Base-by-base conservation (phyloP, 2,113 vertebrate genomes). In the Microcebus lehilahytsara region DNA sequence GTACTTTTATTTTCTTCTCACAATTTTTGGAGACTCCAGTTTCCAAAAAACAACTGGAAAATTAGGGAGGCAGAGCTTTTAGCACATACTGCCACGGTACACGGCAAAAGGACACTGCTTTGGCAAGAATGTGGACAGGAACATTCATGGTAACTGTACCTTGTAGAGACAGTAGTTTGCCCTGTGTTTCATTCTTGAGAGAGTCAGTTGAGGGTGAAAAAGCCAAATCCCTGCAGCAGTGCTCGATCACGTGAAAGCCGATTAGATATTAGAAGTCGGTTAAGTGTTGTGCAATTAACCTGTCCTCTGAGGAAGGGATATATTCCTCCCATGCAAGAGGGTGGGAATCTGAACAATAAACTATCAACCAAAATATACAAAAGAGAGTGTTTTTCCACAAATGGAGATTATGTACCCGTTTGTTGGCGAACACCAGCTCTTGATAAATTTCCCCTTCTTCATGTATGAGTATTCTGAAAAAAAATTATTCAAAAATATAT, bases 1-100 rank as follows among this genome's bases (percentile, higher is more conserved):
- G 14, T 78, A n/a, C 30, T 89, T 96, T 69, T 46, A n/a, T 83
- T 93, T 92, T 49, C 10, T 96, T 92, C 72, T 72, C 64, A 74
- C 40, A 77, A 40, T 3, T 23, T 74, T 75, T 60, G 27, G 62
- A 87, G 58, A 74, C 22, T 40, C 75, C 49, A 19, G 23, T 9
- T 90, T 96, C 37, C 5, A 66, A 32, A 79, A 96, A 80, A 34
- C 9, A 72, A 11, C 1, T 17, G 30, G 40, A 74, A 60, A 75
- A 46, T 40, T 56, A 25, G 62, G 3, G 49, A 80, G 85, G 19
- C 27, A 85, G 49, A 12, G 4, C 1, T 51, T 34, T 79, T 8
- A 75, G 23, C 0, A 8, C 1, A 0, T 34, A 22, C 30, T 72
- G 22, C 20, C 22, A 12, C 17, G 11, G 23, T 25, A 4, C 9